A percentile compares a stretch with the other conserved stretches of the same genome.
Conservation (phyloP, 2,113 vertebrate genomes). For the Ornithorhynchus anatinus region DNA sequence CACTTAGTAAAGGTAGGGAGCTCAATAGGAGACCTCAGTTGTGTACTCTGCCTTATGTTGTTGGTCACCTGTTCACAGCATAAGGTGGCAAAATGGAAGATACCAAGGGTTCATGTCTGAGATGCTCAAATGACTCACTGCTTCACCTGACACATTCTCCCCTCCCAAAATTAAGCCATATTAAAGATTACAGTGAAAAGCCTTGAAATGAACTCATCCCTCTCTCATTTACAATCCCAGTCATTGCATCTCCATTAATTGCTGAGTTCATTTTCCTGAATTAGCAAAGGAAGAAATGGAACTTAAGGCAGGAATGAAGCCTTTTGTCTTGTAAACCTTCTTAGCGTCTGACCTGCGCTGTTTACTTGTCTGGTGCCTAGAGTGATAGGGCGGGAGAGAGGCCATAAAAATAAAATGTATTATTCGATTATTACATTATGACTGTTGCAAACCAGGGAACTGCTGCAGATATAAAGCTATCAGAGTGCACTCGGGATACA, state of each 20-base stretch:
- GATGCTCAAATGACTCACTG: conserved; percentile 62
- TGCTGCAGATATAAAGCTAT: neutral
- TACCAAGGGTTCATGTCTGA: conserved; percentile 37
- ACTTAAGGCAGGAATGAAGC: neutral
- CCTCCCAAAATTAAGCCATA: conserved; percentile 56
- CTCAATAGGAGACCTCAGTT: no score
- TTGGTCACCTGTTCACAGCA: conserved; percentile 25
- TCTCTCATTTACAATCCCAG: conserved; percentile 17
- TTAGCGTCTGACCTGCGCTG: neutral
- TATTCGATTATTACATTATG: neutral
- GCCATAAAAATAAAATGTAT: neutral
- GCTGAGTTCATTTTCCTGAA: conserved; percentile 49
- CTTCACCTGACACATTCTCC: conserved; percentile 57
- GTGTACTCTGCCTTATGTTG: conserved; percentile 8
- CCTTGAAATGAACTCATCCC: conserved; percentile 43
- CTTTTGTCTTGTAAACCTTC: neutral
- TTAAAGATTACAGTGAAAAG: conserved; percentile 67
- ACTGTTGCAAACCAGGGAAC: neutral
- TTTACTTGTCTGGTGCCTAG: conserved; percentile 7
- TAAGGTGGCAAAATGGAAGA: neutral
- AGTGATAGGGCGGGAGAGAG: neutral
- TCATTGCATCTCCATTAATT: conserved; percentile 50
- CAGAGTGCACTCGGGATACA: neutral
- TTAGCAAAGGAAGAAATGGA: conserved; percentile 19
- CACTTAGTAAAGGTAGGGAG: no score